Evolutionary conservation across 2,113 vertebrate species (phyloP), one percentile per base, ranked within the genome.

Genomic region (Brachypteracias leptosomus): DNA sequence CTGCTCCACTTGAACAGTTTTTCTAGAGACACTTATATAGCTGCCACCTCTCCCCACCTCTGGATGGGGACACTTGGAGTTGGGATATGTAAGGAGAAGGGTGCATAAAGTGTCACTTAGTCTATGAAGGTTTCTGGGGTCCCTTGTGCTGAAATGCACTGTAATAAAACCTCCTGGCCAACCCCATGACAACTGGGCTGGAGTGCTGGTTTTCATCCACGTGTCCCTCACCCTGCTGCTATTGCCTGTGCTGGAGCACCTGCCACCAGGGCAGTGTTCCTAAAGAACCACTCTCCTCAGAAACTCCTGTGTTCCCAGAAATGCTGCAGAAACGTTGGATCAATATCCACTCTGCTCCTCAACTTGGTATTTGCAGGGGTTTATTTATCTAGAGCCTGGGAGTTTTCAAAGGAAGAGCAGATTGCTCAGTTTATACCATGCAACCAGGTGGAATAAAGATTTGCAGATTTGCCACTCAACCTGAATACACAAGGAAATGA

Each of bases 391-490:
- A 18, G 38, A 88, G 79, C 26, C 40, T 80, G 2, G 0, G 55
- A 77, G 72, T 57, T 84, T 73, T 85, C 75, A 62, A 3, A 24
- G 11, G 62, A 92, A 81, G 68, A 96, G 85, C 72, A 84, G 73
- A 68, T 58, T 90, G 70, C 58, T 96, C 83, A 31, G 76, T 93
- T 87, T 58, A 54, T 51, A 89, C 26, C 33, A 18, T 17, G 61
- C 44, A 72, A 17, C 57, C 73, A 94, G 85, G 90, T 92, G 83
- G 76, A 90, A 94, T 58, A 74, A 93, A 95, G 85, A 81, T 90
- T 76, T 93, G 62, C 85, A 88, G 71, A 86, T 96, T 79, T 94
- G 66, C 54, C 44, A 38, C 76, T 91, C 70, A n/a, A 13, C 85
- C 63, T 11, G 4, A 95, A 86, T 14, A 78, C 76, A 68, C 28